Percentiles rank a stretch among this genome's conserved stretches.
Conservation (phyloP, 2,113 vertebrate genomes). For the Trichechus manatus region DNA sequence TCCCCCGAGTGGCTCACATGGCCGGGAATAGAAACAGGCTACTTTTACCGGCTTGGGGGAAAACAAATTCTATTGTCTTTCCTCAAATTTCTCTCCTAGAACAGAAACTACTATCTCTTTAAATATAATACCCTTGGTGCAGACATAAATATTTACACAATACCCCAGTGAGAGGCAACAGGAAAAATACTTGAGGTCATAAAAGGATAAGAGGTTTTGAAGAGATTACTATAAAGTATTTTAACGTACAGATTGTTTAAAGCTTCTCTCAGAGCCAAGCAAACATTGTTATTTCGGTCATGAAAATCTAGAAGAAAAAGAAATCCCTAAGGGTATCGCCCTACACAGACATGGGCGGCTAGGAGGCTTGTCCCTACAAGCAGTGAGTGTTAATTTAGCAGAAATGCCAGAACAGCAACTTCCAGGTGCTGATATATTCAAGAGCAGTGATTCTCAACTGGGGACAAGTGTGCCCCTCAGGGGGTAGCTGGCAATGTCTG, state of each 20-base stretch:
- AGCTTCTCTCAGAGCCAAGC: not conserved
- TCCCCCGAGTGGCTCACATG: not conserved
- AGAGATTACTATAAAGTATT: not conserved
- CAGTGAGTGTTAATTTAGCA: too few relatives aligned
- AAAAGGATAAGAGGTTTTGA: not conserved
- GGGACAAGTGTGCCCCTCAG: rapidly evolving
- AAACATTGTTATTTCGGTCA: not conserved
- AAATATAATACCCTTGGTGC: not conserved
- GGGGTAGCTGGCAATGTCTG: not conserved
- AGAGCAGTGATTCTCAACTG: not conserved
- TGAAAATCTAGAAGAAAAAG: slow-evolving; percentile 52
- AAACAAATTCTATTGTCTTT: not conserved
- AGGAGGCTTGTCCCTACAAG: rapidly evolving
- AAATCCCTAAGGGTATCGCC: not conserved
- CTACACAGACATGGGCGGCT: not conserved
- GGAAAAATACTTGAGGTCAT: not conserved
- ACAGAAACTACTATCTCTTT: slow-evolving; percentile 25
- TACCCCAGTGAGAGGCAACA: not conserved
- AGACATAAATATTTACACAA: slow-evolving; percentile 44
- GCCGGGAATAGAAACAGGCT: not conserved
- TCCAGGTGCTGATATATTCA: rapidly evolving
- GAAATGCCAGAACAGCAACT: not conserved
- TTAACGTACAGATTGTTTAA: not conserved
- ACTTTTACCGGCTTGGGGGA: not conserved
- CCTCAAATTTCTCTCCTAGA: slow-evolving; percentile 10